A percentile compares a stretch with the other conserved stretches of the same genome.
Evolutionary conservation across 2,113 vertebrate species (phyloP).

Genomic region (Setophaga coronata): DNA sequence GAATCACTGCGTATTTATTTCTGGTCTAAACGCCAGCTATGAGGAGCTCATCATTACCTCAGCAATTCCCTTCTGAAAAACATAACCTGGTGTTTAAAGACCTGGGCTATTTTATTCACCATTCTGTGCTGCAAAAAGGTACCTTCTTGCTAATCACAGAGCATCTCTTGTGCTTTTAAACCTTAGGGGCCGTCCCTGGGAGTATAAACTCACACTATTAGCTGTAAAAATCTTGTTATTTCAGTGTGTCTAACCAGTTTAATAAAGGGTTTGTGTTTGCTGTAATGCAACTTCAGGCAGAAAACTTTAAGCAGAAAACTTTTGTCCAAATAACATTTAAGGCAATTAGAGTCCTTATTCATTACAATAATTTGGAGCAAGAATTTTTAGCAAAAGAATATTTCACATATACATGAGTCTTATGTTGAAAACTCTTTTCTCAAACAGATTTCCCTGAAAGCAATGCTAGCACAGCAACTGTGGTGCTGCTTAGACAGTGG

Average conservation of each 20-base stretch:
- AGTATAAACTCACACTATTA: background rate
- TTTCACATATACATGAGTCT: fast-evolving
- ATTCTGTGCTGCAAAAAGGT: background rate
- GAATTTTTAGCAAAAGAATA: background rate
- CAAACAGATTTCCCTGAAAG: background rate
- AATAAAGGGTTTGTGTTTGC: background rate
- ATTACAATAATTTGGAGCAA: background rate
- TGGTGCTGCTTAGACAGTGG: background rate
- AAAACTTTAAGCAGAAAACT: background rate
- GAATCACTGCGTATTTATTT: background rate
- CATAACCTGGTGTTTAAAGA: background rate
- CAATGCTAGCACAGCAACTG: background rate
- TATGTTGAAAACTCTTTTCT: background rate
- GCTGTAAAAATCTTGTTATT: background rate
- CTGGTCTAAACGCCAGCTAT: background rate
- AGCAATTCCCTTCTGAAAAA: background rate
- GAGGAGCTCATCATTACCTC: background rate
- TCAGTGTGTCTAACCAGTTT: background rate
- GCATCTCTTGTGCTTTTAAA: background rate
- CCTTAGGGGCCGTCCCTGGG: fast-evolving
- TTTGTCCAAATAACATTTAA: background rate
- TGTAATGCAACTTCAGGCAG: background rate
- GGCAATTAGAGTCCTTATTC: background rate
- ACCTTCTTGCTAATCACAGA: background rate
- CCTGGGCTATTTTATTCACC: background rate